phyloP scores from a whole-genome alignment of 23 tunicate species.

The Diplosoma virens region DNA sequence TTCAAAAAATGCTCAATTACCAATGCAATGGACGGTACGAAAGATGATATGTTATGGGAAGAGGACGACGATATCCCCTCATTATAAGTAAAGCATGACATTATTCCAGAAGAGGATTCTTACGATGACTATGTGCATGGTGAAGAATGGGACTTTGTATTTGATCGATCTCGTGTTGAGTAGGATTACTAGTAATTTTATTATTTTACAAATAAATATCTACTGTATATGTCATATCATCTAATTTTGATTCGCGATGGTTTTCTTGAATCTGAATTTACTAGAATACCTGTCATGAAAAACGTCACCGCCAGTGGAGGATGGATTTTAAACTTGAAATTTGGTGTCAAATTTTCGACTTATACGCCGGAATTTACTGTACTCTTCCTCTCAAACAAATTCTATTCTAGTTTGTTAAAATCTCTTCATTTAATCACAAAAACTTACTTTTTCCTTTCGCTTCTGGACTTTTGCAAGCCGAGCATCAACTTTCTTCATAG shows the following conservation, averaged over 20 bases:
- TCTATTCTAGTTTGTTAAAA: neutral
- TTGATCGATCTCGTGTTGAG: neutral
- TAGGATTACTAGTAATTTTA: no score
- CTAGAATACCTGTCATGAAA: neutral
- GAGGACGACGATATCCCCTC: neutral
- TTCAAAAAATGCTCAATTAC: constrained; percentile 5
- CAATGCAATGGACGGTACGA: constrained; percentile 7
- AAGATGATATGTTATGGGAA: constrained; percentile 10
- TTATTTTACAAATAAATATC: no score
- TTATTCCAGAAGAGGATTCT: neutral
- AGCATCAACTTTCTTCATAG: constrained; percentile 44
- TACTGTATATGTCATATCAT: no score
- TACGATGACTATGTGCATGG: neutral
- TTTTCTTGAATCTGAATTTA: neutral
- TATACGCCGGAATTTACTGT: no score
- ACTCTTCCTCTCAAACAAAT: neutral
- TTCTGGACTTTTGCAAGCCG: constrained; percentile 67
- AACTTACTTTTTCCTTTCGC: constrained; percentile 58
- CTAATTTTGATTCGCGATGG: neutral
- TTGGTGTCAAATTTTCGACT: no score
- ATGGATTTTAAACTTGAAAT: neutral
- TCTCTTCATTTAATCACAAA: neutral
- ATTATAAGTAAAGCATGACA: neutral
- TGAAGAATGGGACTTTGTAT: neutral
- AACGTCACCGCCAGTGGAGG: neutral